Conservation (phyloP, 2,797 vertebrate species). For the Triplophysa yarkandensis region DNA sequence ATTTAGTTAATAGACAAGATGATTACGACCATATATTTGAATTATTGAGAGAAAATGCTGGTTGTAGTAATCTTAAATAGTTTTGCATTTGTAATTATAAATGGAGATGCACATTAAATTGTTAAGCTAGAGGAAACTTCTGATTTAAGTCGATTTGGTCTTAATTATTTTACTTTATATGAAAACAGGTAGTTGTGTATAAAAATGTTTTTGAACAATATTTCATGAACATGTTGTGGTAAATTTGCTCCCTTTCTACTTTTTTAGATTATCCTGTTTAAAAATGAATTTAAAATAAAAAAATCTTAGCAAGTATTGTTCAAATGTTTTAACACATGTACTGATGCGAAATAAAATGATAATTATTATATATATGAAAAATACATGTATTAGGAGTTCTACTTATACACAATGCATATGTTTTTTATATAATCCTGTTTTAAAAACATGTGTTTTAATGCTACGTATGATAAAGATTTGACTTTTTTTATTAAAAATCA, state of each 20-base stretch:
- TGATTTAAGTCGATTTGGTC: neutral
- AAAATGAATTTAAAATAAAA: too few species aligned
- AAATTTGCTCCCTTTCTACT: neutral
- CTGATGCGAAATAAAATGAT: too few species aligned
- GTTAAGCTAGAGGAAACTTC: neutral
- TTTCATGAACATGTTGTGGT: neutral
- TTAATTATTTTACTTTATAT: neutral
- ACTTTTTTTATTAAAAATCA: too few species aligned
- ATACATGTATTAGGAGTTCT: too few species aligned
- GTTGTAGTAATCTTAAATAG: neutral
- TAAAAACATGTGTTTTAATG: too few species aligned
- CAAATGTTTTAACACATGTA: too few species aligned
- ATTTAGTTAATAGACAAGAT: neutral
- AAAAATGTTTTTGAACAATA: neutral
- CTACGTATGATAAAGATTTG: too few species aligned
- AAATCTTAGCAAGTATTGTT: too few species aligned
- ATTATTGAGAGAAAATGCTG: too few species aligned
- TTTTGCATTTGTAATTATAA: neutral
- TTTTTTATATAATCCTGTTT: too few species aligned
- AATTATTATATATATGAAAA: too few species aligned
- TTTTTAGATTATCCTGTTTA: neutral
- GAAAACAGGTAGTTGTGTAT: neutral
- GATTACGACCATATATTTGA: conserved; percentile 8
- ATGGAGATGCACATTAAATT: neutral
- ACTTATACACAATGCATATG: too few species aligned